Conservation (phyloP, 2,113 vertebrate species). For the Sinocyclocheilus grahami region DNA sequence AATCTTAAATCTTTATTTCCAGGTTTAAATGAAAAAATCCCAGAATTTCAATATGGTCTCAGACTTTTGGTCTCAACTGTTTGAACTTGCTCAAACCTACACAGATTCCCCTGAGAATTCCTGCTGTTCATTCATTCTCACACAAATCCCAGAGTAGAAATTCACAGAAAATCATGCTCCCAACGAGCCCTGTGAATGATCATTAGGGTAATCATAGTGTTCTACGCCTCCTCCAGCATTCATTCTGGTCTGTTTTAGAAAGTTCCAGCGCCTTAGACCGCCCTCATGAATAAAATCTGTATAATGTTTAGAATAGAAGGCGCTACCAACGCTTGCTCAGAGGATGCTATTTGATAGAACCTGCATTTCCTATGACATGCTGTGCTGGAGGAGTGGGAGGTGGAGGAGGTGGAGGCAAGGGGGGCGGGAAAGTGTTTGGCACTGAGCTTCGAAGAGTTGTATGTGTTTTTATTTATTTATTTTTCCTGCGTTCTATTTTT, state of each 20-base stretch:
- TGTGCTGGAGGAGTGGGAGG: conserved; percentile 41
- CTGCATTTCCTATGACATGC: conserved; percentile 48
- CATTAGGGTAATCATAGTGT: conserved; percentile 48
- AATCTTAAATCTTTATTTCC: background rate
- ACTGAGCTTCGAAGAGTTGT: conserved; percentile 38
- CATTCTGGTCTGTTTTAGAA: conserved; percentile 44
- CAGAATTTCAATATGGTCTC: background rate
- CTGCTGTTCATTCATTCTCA: conserved; percentile 11
- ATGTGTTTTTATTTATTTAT: conserved; percentile 30
- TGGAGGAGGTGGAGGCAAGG: conserved; percentile 42
- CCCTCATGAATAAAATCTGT: conserved; percentile 53
- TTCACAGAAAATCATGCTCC: conserved; percentile 22
- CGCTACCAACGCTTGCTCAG: conserved; percentile 36
- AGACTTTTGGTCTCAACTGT: background rate
- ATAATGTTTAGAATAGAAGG: conserved; percentile 37
- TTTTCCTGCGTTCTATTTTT: conserved; percentile 21
- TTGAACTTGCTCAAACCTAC: conserved; percentile 15
- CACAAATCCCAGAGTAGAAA: conserved; percentile 26
- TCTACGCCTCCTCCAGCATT: conserved; percentile 38
- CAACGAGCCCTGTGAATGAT: conserved; percentile 22
- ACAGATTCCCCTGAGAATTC: background rate
- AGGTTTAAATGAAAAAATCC: background rate
- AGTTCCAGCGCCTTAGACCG: conserved; percentile 41
- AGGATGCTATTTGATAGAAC: conserved; percentile 50
- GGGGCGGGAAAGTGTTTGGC: conserved; percentile 14